Evolutionary conservation across 2,888 invertebrate species (phyloP).

Genomic region (Stramonita haemastoma): DNA sequence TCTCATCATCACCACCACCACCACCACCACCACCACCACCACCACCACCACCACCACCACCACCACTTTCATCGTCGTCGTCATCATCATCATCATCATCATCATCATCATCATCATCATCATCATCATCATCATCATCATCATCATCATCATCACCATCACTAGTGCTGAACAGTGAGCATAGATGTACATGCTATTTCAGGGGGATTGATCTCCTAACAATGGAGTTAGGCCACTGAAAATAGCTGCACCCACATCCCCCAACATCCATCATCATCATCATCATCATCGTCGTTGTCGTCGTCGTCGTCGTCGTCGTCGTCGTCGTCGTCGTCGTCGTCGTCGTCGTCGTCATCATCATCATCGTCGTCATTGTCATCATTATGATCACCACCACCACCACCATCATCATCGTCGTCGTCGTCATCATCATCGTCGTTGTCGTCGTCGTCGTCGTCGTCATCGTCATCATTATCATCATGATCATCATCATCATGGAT

Average conservation of each 20-base stretch:
- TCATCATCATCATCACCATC: conserved; percentile 18
- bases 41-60: no score
- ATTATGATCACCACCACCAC: background rate
- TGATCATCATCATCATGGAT: background rate
- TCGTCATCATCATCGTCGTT: no score
- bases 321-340: background rate
- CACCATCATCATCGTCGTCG: no score
- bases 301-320: background rate
- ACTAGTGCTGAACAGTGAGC: no score
- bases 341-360: background rate
- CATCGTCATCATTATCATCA: background rate
- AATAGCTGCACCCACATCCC: no score
- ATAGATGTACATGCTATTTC: no score
- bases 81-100: conserved; percentile 40
- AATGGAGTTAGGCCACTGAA: no score
- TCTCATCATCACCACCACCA: background rate
- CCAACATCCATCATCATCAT: no score
- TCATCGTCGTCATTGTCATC: background rate
- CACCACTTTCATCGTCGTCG: conserved; percentile 31
- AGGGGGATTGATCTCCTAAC: conserved; percentile 53
- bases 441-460: no score
- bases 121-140: conserved; percentile 31
- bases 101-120: conserved; percentile 42
- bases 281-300: background rate
- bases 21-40: background rate